Evolutionary conservation across 2,797 vertebrate species (phyloP).

Genomic region (Spinus olivaceus): DNA sequence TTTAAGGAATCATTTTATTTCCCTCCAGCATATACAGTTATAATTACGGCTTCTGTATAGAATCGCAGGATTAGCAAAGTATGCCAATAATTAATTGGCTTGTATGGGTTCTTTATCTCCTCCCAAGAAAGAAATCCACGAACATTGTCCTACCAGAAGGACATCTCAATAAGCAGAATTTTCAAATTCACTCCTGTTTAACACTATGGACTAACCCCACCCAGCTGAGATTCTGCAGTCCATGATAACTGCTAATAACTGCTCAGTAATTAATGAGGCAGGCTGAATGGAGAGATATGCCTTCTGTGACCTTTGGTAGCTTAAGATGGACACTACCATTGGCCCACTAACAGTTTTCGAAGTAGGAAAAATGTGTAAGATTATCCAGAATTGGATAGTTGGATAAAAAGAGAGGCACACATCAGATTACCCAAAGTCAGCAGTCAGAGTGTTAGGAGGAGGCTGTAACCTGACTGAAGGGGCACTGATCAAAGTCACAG

Average conservation of each 20-base stretch:
- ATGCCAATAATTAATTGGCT: background rate
- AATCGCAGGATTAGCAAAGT: background rate
- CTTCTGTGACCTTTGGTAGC: background rate
- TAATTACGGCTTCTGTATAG: background rate
- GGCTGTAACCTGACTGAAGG: background rate
- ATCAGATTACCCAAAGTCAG: background rate
- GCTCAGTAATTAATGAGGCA: background rate
- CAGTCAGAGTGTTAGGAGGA: background rate
- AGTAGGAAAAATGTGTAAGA: background rate
- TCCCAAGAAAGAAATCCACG: background rate
- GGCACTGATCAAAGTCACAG: background rate
- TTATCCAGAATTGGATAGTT: background rate
- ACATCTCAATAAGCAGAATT: background rate
- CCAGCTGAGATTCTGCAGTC: background rate
- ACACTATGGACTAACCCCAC: background rate
- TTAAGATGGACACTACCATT: background rate
- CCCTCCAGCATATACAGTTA: background rate
- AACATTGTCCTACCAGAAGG: background rate
- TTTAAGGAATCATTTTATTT: background rate
- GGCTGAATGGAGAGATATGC: background rate
- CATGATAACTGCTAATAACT: background rate
- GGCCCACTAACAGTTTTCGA: background rate
- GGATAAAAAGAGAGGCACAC: background rate
- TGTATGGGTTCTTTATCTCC: background rate
- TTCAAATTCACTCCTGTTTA: background rate